These are phyloP conservation scores for Yponomeuta cagnagella DNA, from an alignment of 2,888 invertebrate species.

Conservation along the genomic window DNA sequence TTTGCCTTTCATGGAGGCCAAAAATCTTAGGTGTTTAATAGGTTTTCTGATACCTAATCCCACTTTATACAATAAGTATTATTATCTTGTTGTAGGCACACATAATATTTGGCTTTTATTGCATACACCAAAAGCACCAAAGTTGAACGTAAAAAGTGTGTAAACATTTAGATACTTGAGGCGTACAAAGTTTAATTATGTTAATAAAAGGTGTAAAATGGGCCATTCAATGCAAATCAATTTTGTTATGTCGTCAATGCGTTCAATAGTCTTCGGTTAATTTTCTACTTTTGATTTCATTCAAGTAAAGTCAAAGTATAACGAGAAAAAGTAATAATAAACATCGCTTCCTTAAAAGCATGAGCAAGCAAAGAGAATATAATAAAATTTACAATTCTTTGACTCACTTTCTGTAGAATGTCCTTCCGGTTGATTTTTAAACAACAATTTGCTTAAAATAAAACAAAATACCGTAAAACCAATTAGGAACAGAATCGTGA, in stretches of 20 bases:
- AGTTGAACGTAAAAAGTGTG: neutral
- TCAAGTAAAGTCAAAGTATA: conserved; percentile 7
- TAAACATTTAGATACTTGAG: neutral
- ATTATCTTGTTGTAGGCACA: too few species aligned
- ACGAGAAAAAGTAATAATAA: too few species aligned
- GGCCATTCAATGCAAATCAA: conserved; percentile 32
- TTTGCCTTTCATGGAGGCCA: too few species aligned
- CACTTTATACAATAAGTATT: too few species aligned
- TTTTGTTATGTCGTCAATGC: conserved; percentile 23
- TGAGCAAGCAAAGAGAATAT: too few species aligned
- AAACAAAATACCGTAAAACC: conserved; percentile 43
- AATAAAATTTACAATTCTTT: neutral
- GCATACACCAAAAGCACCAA: neutral
- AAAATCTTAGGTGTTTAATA: too few species aligned
- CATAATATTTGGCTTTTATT: neutral
- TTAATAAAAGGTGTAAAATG: conserved; percentile 25
- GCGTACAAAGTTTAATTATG: conserved; percentile 13
- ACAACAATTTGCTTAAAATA: conserved; percentile 34
- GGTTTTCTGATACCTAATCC: too few species aligned
- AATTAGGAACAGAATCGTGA: conserved; percentile 45
- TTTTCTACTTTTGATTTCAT: neutral
- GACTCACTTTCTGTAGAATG: conserved; percentile 35
- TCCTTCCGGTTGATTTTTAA: conserved; percentile 25
- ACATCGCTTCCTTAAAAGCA: too few species aligned
- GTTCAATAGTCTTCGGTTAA: conserved; percentile 22